Conservation (phyloP, 2,113 vertebrate species). For the Cyprinodon variegatus region DNA sequence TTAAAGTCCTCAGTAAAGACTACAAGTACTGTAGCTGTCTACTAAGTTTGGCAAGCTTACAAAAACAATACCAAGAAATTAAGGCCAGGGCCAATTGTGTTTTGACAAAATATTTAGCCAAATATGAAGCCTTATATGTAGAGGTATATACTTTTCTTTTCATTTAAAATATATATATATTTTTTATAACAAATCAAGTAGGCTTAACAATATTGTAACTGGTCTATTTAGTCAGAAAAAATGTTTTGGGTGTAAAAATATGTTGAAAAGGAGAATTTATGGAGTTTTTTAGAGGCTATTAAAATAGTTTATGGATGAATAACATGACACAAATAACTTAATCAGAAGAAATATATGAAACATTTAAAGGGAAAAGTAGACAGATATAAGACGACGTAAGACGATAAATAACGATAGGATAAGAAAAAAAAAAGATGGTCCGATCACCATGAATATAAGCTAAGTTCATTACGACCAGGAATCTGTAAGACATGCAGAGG, state of each 20-base stretch:
- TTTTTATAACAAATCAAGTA: too few species aligned
- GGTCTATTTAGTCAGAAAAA: background rate
- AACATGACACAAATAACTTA: background rate
- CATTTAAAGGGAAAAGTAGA: background rate
- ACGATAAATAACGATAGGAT: constrained; percentile 16
- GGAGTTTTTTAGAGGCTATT: background rate
- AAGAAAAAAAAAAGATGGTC: constrained; percentile 26
- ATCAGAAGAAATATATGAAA: background rate
- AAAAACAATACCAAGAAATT: too few species aligned
- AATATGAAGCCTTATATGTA: too few species aligned
- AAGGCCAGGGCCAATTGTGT: too few species aligned
- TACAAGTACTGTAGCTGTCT: background rate
- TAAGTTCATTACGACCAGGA: constrained; percentile 47
- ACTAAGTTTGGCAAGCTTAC: background rate
- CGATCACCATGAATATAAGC: constrained; percentile 33
- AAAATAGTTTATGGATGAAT: background rate
- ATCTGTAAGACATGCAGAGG: constrained; percentile 46
- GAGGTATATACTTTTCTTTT: too few species aligned
- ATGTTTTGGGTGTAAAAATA: background rate
- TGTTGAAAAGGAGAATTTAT: background rate
- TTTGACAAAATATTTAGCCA: too few species aligned
- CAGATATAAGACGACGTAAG: background rate
- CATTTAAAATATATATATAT: too few species aligned
- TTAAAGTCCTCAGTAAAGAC: background rate
- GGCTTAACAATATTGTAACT: too few species aligned